Percentiles rank a stretch among this genome's conserved stretches.
Conservation (phyloP, 2,113 vertebrate species). For the Catharus minimus region DNA sequence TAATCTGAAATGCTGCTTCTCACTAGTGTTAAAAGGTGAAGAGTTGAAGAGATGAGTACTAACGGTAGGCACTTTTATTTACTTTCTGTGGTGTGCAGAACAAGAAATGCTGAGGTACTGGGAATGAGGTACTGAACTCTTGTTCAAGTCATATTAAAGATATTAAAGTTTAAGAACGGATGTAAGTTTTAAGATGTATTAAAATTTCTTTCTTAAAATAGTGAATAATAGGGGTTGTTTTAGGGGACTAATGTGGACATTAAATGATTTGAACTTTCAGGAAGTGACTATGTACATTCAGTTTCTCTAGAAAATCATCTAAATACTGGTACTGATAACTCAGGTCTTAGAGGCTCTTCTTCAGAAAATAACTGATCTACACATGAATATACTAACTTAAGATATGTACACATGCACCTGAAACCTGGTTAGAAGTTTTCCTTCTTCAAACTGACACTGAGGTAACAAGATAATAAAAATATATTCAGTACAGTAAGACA, state of each 20-base stretch:
- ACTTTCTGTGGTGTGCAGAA: neutral
- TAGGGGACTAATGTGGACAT: neutral
- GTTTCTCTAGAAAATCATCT: neutral
- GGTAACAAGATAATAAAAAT: neutral
- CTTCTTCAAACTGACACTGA: neutral
- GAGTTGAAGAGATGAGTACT: neutral
- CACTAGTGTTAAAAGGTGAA: neutral
- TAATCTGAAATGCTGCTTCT: neutral
- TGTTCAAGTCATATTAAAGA: neutral
- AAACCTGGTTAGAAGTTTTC: neutral
- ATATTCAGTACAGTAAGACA: neutral
- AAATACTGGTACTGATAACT: neutral
- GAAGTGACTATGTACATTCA: neutral
- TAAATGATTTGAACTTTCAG: neutral
- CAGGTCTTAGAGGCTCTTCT: neutral
- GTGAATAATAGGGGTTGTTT: neutral
- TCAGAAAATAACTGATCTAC: neutral
- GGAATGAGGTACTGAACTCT: neutral
- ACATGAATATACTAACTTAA: neutral
- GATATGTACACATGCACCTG: neutral
- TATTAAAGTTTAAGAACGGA: neutral
- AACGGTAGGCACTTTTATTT: neutral
- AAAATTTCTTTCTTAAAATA: neutral
- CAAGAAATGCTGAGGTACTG: neutral
- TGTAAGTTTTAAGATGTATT: neutral